Conservation (phyloP, 2,888 invertebrate species). For the Exocentrus adspersus region DNA sequence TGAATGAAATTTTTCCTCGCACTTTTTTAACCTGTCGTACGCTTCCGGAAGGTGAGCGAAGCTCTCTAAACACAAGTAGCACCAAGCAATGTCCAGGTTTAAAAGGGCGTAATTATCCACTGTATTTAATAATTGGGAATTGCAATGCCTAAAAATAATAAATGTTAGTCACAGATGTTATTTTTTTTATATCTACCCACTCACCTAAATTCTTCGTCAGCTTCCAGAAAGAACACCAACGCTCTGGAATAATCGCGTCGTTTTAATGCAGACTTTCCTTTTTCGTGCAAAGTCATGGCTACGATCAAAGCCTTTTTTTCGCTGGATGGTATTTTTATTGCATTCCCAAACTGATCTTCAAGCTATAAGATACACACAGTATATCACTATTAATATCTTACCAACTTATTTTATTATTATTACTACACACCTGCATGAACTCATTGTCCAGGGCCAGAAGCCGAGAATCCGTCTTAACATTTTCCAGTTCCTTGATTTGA, state of each 20-base stretch:
- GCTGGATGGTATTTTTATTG: conserved; percentile 74
- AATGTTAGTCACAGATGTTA: too few species aligned
- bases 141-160: conserved; percentile 69
- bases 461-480: conserved; percentile 61
- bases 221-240: conserved; percentile 78
- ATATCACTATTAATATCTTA: conserved; percentile 12
- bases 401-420: too few species aligned
- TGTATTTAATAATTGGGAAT: conserved; percentile 71
- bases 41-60: conserved; percentile 80
- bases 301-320: conserved; percentile 77
- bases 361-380: conserved; percentile 63
- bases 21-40: conserved; percentile 71
- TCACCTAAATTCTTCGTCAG: conserved; percentile 77
- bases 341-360: conserved; percentile 82
- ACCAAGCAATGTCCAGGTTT: conserved; percentile 90
- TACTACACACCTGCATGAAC: conserved; percentile 67
- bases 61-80: conserved; percentile 81
- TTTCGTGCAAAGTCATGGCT: conserved; percentile 84
- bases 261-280: conserved; percentile 76
- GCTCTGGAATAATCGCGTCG: conserved; percentile 75
- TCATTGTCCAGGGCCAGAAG: conserved; percentile 66
- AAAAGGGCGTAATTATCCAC: conserved; percentile 87
- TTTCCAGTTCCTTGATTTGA: conserved; percentile 57
- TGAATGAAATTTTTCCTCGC: conserved; percentile 73
- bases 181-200: too few species aligned